Evolutionary conservation across 1,140 invertebrate genomes (phyloP), one percentile per base, ranked within the genome.

Genomic region (Lanistes nyassanus): DNA sequence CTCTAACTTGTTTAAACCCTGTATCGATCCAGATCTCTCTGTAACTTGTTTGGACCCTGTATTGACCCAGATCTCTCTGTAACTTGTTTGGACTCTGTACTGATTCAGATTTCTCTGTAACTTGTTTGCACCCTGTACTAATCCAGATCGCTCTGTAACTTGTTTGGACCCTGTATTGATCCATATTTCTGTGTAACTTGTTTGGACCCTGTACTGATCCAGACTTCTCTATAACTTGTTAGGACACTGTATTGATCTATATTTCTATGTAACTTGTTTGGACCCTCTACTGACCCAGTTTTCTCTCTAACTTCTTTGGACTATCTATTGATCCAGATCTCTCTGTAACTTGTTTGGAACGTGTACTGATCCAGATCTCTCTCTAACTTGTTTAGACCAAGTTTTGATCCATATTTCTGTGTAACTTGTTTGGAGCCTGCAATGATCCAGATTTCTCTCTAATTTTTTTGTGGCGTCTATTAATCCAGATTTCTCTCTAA

Each of bases 31-130:
- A 13, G n/a, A 55, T 55, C 13, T 16, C 13, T n/a, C 13, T n/a
- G n/a, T 16, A n/a, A 55, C 13, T 16, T n/a, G n/a, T n/a, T n/a
- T 16, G 13, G n/a, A 55, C 13, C 13, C n/a, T 13, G 13, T 55
- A 55, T 55, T 55, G 53, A 16, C n/a, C 13, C n/a, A 55, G n/a
- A 64, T 64, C 60, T 64, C 26, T 64, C 60, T 64, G 21, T 64
- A 21, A n/a, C 60, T 64, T 29, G 21, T 31, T 64, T 31, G 21
- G 21, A n/a, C 26, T 64, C 26, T 29, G 11, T 64, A 21, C 31
- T 64, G 21, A 21, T 64, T 29, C 31, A 21, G 21, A n/a, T 64
- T 31, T 64, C 60, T 29, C 26, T 64, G 21, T 64, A 21, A n/a
- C 60, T 64, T 29, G 21, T 31, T 64, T 64, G 21, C 31, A 21